A percentile compares a stretch with the other conserved stretches of the same genome.
phyloP scores from a whole-genome alignment of 2,797 vertebrate genomes.

The Lerista edwardsae region DNA sequence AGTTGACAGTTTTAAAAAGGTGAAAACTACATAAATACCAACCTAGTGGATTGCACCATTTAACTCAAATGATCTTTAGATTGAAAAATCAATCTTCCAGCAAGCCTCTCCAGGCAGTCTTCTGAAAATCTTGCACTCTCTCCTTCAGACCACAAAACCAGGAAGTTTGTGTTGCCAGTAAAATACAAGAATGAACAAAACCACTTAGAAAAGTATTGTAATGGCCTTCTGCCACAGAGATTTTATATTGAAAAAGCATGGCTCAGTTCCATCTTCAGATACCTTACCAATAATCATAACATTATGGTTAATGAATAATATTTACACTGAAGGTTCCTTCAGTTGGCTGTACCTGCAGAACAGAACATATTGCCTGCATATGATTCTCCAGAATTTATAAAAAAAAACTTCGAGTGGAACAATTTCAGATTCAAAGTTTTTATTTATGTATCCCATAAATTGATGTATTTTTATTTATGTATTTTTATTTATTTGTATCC shows the following conservation, averaged over 20 bases:
- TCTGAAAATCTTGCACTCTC: slow-evolving; percentile 23
- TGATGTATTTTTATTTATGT: no score
- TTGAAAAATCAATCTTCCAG: slow-evolving; percentile 52
- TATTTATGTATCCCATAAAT: no score
- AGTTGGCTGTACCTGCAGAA: background rate
- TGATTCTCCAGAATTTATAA: background rate
- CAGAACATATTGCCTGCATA: background rate
- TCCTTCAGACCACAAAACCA: slow-evolving; percentile 11
- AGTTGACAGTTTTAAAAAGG: slow-evolving; percentile 49
- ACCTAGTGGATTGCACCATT: slow-evolving; percentile 34
- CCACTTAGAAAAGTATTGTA: background rate
- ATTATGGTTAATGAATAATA: background rate
- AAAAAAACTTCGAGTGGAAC: background rate
- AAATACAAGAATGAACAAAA: slow-evolving; percentile 5
- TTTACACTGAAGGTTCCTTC: background rate
- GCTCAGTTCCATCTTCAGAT: background rate
- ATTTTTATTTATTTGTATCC: no score
- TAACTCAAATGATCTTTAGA: slow-evolving; percentile 50
- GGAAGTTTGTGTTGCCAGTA: slow-evolving; percentile 8
- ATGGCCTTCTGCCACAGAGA: background rate
- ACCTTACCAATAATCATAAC: background rate
- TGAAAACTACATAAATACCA: slow-evolving; percentile 40
- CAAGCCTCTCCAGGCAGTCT: slow-evolving; percentile 21
- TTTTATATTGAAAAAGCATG: background rate
- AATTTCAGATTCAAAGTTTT: background rate